phyloP scores from a whole-genome alignment of 2,113 vertebrate genomes.

The Abramis brama region DNA sequence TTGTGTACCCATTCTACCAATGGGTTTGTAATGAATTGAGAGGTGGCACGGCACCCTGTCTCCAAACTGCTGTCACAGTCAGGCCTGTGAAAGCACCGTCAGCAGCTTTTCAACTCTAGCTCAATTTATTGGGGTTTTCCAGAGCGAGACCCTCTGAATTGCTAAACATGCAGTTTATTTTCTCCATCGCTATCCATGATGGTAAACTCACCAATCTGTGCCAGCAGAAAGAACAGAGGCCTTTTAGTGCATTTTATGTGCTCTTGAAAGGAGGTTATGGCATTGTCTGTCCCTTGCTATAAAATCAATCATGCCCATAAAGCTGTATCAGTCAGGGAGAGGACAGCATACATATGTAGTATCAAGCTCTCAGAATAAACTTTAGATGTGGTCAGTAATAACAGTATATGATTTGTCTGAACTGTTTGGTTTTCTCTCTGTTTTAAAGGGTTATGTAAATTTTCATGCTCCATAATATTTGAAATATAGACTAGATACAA shows the following conservation, averaged over 20 bases:
- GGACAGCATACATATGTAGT: background rate
- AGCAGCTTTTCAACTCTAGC: constrained; percentile 43
- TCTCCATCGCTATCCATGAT: background rate
- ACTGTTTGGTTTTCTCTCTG: background rate
- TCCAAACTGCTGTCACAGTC: constrained; percentile 33
- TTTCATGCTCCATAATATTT: background rate
- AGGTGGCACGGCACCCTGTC: constrained; percentile 17
- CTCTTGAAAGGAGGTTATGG: background rate
- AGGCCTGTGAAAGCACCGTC: constrained; percentile 45
- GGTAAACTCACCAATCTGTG: background rate
- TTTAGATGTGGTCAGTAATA: background rate
- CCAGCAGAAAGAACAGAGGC: constrained; percentile 8
- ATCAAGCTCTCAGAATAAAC: background rate
- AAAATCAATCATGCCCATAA: background rate
- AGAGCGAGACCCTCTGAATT: constrained; percentile 19
- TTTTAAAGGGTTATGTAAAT: background rate
- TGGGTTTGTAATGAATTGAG: constrained; percentile 20
- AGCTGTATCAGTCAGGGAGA: constrained; percentile 10
- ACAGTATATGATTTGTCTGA: background rate
- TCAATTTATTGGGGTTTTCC: constrained; percentile 44
- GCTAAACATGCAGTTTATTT: constrained; percentile 33
- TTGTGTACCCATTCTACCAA: constrained; percentile 50
- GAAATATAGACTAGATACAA: too few relatives aligned
- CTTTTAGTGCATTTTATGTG: background rate
- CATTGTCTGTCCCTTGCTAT: background rate